Conservation (phyloP, 2,888 invertebrate species). For the Agriopis marginaria region DNA sequence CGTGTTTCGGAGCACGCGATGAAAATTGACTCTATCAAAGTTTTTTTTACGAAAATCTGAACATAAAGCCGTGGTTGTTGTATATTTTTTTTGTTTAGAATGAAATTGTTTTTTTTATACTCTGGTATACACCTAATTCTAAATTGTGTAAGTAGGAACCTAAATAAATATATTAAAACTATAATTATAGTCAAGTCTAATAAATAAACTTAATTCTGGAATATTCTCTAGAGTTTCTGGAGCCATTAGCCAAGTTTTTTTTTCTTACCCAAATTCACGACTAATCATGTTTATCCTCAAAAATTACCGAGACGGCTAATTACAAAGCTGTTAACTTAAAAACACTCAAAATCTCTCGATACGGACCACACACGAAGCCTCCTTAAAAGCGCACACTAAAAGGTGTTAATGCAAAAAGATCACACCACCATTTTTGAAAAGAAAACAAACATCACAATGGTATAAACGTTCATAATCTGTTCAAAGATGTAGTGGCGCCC, state of each 20-base stretch:
- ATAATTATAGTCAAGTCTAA: neutral
- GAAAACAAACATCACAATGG: conserved; percentile 73
- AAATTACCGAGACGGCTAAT: conserved; percentile 48
- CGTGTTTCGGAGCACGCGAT: conserved; percentile 77
- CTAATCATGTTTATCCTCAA: conserved; percentile 32
- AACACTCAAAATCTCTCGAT: conserved; percentile 51
- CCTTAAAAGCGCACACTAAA: conserved; percentile 79
- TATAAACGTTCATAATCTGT: conserved; percentile 80
- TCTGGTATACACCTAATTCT: no score
- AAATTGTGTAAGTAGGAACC: neutral
- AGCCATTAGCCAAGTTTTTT: neutral
- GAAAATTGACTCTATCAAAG: conserved; percentile 56
- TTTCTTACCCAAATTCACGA: conserved; percentile 6
- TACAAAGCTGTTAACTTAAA: conserved; percentile 53
- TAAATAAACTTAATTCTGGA: no score
- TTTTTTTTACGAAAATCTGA: neutral
- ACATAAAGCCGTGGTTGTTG: neutral
- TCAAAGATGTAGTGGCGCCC: conserved; percentile 72
- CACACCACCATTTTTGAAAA: conserved; percentile 73
- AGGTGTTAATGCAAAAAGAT: conserved; percentile 82
- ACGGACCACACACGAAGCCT: conserved; percentile 78
- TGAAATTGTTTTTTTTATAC: no score
- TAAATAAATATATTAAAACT: no score
- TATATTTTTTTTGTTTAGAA: neutral
- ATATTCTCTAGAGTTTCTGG: no score